Evolutionary conservation across 2,113 vertebrate genomes (phyloP).

Genomic region (Peromyscus leucopus): DNA sequence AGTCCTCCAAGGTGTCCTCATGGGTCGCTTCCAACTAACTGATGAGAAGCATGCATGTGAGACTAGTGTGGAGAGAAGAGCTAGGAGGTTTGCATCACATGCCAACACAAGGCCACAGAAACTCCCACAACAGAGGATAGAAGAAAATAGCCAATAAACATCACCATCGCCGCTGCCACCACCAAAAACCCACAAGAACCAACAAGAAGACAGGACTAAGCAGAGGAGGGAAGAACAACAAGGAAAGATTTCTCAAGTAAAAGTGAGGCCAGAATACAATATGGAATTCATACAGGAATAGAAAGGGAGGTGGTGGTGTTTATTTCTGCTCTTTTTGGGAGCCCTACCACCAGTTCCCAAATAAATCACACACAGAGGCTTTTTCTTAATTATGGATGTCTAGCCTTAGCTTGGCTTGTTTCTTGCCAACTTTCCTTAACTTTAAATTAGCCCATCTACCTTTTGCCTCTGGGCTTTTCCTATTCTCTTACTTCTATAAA

Average conservation of each 20-base stretch:
- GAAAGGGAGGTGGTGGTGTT: neutral
- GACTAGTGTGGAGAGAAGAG: neutral
- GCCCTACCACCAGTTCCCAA: no score
- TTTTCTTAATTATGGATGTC: no score
- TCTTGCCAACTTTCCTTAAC: no score
- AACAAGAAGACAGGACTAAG: no score
- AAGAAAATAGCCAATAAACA: neutral
- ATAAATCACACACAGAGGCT: no score
- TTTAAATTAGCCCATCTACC: no score
- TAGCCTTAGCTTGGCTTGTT: no score
- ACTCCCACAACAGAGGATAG: neutral
- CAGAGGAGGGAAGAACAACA: neutral
- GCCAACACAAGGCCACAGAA: neutral
- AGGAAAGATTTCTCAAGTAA: neutral
- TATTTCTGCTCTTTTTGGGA: no score
- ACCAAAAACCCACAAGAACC: neutral
- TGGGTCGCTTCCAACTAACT: neutral
- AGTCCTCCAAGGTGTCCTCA: neutral
- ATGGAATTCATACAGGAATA: neutral
- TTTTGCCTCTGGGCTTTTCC: no score
- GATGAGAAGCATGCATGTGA: accelerated
- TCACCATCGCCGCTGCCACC: neutral
- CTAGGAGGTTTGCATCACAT: no score
- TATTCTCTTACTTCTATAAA: no score
- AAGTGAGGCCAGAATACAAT: neutral